Evolutionary conservation across 2,888 invertebrate genomes (phyloP).

Genomic region (Acrocyrtus sp.): DNA sequence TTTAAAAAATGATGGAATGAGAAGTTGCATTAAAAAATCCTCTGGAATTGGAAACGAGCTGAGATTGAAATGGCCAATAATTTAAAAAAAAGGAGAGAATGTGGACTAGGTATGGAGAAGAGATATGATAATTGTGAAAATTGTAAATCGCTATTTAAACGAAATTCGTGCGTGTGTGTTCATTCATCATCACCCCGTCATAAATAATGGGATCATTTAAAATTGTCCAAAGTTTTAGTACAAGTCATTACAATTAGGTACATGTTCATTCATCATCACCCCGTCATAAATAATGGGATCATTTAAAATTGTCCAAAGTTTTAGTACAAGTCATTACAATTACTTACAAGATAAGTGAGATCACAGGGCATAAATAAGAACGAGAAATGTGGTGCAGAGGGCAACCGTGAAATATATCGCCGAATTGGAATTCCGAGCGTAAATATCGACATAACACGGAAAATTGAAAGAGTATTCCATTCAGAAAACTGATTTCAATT

Average conservation of each 20-base stretch:
- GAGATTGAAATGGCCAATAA: not conserved
- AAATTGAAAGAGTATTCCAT: too few relatives aligned
- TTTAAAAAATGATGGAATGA: not conserved
- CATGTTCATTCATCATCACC: not conserved
- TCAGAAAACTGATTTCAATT: too few relatives aligned
- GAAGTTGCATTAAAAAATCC: not conserved
- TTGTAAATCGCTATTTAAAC: not conserved
- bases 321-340: not conserved
- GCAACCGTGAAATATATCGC: too few relatives aligned
- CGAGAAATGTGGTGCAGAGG: too few relatives aligned
- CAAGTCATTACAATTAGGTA: not conserved
- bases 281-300: not conserved
- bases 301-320: not conserved
- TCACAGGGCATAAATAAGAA: too few relatives aligned
- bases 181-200: not conserved
- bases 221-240: not conserved
- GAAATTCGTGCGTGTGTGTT: not conserved
- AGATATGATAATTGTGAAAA: too few relatives aligned
- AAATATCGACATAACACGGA: too few relatives aligned
- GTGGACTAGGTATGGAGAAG: too few relatives aligned
- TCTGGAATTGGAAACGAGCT: not conserved
- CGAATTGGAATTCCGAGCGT: too few relatives aligned
- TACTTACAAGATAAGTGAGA: too few relatives aligned
- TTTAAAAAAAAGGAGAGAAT: not conserved
- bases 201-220: not conserved